phyloP scores from a whole-genome alignment of 2,888 invertebrate species.

The Aphidoletes aphidimyza region DNA sequence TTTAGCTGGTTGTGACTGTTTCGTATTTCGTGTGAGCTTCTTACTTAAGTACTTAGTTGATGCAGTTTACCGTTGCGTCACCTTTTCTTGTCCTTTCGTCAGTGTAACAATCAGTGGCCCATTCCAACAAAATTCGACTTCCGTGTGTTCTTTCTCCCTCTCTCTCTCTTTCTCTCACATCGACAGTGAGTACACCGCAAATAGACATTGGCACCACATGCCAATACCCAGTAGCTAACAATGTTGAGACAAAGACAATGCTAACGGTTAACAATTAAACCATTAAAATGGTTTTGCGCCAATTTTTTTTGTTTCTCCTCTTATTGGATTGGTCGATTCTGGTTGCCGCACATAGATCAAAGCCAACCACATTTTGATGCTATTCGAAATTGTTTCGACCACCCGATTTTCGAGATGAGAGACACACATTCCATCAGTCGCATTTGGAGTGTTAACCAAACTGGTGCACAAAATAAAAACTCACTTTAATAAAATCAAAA shows the following conservation, averaged over 20 bases:
- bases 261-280: background rate
- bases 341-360: background rate
- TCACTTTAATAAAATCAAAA: background rate
- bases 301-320: too few species aligned
- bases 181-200: background rate
- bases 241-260: too few species aligned
- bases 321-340: background rate
- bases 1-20: too few species aligned
- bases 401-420: background rate
- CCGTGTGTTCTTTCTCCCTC: too few species aligned
- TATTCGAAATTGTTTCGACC: background rate
- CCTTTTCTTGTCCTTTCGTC: background rate
- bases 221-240: background rate
- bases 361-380: too few species aligned
- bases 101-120: background rate
- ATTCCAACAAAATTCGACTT: background rate
- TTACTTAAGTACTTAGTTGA: background rate
- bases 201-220: background rate
- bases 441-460: background rate
- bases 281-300: constrained; percentile 4
- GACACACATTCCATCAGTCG: background rate
- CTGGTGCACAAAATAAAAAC: background rate
- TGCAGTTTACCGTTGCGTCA: constrained; percentile 8
- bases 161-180: too few species aligned
- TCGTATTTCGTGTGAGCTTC: background rate